phyloP scores from a whole-genome alignment of 2,888 invertebrate species.

The Vandiemenella viatica region DNA sequence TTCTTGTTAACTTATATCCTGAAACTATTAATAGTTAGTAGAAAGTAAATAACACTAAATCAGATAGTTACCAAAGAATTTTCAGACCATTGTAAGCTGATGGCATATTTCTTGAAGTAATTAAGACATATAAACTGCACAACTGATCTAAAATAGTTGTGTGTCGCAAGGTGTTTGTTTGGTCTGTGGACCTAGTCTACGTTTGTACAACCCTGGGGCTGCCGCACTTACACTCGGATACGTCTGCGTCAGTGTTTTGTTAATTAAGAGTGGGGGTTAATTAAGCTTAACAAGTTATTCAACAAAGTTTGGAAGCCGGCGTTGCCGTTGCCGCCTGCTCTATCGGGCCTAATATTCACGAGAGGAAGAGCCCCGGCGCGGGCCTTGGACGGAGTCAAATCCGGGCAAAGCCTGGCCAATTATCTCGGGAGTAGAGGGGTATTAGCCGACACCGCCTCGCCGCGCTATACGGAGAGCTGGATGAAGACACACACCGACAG shows the following conservation, averaged over 20 bases:
- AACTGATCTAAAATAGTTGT: too few species aligned
- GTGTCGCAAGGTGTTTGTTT: too few species aligned
- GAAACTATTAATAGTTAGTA: too few species aligned
- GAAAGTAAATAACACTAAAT: too few species aligned
- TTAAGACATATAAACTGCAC: too few species aligned
- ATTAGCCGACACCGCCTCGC: slow-evolving; percentile 1
- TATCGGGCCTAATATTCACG: slow-evolving; percentile 8
- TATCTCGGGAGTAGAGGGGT: slow-evolving; percentile 9
- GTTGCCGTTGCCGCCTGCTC: neutral
- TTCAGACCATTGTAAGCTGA: too few species aligned
- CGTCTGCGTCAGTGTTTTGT: slow-evolving; percentile 16
- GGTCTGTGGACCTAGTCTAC: too few species aligned
- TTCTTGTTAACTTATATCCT: too few species aligned
- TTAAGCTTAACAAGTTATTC: slow-evolving; percentile 19
- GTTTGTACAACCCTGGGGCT: slow-evolving; percentile 1
- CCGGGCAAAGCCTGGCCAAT: slow-evolving; percentile 12
- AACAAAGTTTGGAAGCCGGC: slow-evolving; percentile 14
- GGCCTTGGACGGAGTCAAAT: slow-evolving; percentile 7
- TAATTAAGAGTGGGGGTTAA: slow-evolving; percentile 18
- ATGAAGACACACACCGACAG: neutral
- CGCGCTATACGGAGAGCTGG: neutral
- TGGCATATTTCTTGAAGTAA: too few species aligned
- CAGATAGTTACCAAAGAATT: too few species aligned
- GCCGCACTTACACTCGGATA: neutral
- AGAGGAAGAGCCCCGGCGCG: slow-evolving; percentile 1